Evolutionary conservation across 2,888 invertebrate species (phyloP).

Genomic region (Erebia epiphron): DNA sequence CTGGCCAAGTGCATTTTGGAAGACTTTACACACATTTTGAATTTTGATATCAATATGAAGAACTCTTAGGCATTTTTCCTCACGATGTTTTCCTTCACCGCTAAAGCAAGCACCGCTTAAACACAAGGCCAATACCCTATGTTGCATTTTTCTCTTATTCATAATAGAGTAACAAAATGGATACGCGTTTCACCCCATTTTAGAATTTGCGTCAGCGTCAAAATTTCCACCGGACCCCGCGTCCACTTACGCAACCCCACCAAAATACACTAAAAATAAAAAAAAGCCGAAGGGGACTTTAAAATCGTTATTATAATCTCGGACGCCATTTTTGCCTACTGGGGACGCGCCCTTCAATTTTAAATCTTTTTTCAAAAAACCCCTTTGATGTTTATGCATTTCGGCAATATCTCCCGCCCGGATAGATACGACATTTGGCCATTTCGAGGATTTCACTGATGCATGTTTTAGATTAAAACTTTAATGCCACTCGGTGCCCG

Average conservation of each 20-base stretch:
- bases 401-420: constrained; percentile 77
- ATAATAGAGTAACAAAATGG: constrained; percentile 4
- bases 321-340: constrained; percentile 75
- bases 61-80: no score
- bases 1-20: no score
- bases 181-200: constrained; percentile 46
- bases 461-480: constrained; percentile 78
- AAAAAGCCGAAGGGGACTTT: constrained; percentile 71
- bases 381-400: constrained; percentile 81
- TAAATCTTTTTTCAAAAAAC: constrained; percentile 78
- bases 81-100: no score
- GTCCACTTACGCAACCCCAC: constrained; percentile 78
- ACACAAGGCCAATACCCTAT: no score
- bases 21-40: no score
- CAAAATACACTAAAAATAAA: constrained; percentile 70
- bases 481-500: constrained; percentile 60
- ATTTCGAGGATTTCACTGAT: constrained; percentile 73
- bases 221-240: constrained; percentile 70
- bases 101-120: no score
- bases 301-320: constrained; percentile 83
- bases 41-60: no score
- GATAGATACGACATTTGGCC: constrained; percentile 75
- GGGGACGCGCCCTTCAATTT: constrained; percentile 81
- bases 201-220: constrained; percentile 70
- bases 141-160: not conserved